Conservation (phyloP, 1,140 invertebrate species). For the Trichogramma pretiosum region DNA sequence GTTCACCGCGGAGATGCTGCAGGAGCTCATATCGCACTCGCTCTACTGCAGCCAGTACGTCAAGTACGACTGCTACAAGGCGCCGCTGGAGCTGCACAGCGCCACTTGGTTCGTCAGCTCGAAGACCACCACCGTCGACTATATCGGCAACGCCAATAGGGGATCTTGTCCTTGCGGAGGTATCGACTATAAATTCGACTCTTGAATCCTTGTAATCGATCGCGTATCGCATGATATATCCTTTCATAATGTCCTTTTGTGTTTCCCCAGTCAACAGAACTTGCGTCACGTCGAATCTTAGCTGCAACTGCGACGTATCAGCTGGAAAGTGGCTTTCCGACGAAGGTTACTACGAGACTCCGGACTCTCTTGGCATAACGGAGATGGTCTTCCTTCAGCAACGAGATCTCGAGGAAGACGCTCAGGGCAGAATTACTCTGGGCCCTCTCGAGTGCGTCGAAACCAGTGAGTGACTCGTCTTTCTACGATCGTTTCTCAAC, state of each 20-base stretch:
- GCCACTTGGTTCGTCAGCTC: conserved; percentile 85
- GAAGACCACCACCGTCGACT: conserved; percentile 69
- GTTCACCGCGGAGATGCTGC: conserved; percentile 81
- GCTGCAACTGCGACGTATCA: conserved; percentile 79
- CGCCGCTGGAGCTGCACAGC: conserved; percentile 76
- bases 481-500: background rate
- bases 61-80: conserved; percentile 84
- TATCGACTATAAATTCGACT: conserved; percentile 33
- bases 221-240: conserved; percentile 47
- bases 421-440: conserved; percentile 75
- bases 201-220: conserved; percentile 17
- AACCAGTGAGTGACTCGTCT: conserved; percentile 61
- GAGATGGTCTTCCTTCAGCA: conserved; percentile 85
- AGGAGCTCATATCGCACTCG: conserved; percentile 80
- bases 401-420: conserved; percentile 68
- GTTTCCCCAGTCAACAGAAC: conserved; percentile 65
- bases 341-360: conserved; percentile 72
- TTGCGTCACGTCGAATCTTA: conserved; percentile 68
- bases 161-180: conserved; percentile 58
- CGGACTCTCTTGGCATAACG: conserved; percentile 75
- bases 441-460: conserved; percentile 88
- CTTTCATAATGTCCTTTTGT: no score
- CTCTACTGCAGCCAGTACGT: conserved; percentile 82
- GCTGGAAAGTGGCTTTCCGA: conserved; percentile 81
- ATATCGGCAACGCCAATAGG: conserved; percentile 70